Evolutionary conservation across 1,140 invertebrate genomes (phyloP).

Genomic region (Musca vetustissima): DNA sequence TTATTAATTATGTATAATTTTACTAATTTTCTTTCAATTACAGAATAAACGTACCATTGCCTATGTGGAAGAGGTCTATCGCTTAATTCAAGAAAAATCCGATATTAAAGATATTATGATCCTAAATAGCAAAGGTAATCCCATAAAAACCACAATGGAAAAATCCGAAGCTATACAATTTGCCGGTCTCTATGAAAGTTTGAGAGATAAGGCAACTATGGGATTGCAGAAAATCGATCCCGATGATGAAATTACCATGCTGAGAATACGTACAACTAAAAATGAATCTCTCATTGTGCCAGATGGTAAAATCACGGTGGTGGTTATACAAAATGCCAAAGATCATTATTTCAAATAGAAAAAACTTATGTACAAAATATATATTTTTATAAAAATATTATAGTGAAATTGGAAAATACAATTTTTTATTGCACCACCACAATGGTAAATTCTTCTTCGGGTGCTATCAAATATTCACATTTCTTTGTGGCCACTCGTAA

Average conservation of each 20-base stretch:
- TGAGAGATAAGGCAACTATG: conserved; percentile 43
- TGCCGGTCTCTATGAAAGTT: conserved; percentile 46
- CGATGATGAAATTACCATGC: conserved; percentile 33
- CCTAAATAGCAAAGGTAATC: conserved; percentile 46
- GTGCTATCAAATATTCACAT: conserved; percentile 46
- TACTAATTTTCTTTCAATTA: neutral
- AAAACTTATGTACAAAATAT: neutral
- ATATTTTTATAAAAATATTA: conserved; percentile 10
- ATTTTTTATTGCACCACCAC: conserved; percentile 43
- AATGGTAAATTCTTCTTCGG: conserved; percentile 48
- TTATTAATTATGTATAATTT: neutral
- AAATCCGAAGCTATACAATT: conserved; percentile 36
- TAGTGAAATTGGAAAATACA: neutral
- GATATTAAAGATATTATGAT: conserved; percentile 47
- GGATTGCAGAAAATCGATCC: conserved; percentile 42
- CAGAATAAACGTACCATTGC: conserved; percentile 41
- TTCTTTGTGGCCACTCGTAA: conserved; percentile 38
- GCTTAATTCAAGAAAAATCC: conserved; percentile 35
- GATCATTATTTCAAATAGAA: conserved; percentile 30
- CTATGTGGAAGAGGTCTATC: conserved; percentile 45
- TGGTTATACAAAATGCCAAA: conserved; percentile 44
- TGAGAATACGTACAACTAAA: conserved; percentile 44
- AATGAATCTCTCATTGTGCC: conserved; percentile 47
- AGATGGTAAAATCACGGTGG: conserved; percentile 48
- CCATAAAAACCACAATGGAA: conserved; percentile 45